These are phyloP conservation scores for Cynocephalus volans DNA, from an alignment of 2,113 vertebrate genomes.

Conservation along the genomic window DNA sequence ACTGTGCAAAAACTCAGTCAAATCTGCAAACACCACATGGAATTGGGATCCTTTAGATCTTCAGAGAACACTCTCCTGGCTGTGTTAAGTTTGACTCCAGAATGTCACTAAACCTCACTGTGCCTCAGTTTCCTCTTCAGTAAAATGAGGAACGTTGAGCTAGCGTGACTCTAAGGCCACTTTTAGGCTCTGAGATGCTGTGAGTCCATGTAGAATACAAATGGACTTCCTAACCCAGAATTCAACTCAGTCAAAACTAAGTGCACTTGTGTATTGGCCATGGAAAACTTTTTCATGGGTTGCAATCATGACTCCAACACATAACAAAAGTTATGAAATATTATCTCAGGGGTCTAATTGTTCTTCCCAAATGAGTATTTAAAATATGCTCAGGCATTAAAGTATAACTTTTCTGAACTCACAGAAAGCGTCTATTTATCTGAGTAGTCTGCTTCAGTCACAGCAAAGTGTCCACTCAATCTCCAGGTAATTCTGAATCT, in stretches of 20 bases:
- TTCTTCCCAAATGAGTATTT: constrained; percentile 31
- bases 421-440: constrained; percentile 1
- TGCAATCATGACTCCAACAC: neutral
- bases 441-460: neutral
- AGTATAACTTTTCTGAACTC: neutral
- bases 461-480: neutral
- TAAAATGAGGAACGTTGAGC: neutral
- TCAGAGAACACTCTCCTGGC: neutral
- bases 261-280: neutral
- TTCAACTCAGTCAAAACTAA: neutral
- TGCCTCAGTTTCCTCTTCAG: neutral
- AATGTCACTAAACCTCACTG: neutral
- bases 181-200: neutral
- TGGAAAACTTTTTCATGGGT: neutral
- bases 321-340: neutral
- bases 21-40: neutral
- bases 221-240: neutral
- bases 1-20: neutral
- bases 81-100: neutral
- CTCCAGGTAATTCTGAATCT: neutral
- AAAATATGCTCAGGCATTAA: neutral
- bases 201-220: neutral
- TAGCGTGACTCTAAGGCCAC: neutral
- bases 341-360: neutral
- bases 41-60: neutral